phyloP scores from a whole-genome alignment of 92 coral and sea anemone species.

The Siderastrea siderea region DNA sequence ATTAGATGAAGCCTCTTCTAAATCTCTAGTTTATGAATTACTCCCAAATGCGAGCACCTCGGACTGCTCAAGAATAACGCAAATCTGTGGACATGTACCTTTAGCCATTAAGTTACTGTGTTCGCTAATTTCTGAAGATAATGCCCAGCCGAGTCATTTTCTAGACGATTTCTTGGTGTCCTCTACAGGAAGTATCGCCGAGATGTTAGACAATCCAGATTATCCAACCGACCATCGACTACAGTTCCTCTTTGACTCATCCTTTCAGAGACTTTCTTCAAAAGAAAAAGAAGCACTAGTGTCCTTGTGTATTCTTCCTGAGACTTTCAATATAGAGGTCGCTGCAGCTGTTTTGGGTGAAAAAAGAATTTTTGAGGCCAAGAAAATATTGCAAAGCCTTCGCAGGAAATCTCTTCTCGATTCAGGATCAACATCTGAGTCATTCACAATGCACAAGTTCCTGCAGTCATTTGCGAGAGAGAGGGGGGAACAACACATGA shows the following conservation, averaged over 20 bases:
- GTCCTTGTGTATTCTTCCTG: slow-evolving; percentile 30
- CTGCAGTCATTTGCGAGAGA: slow-evolving; percentile 32
- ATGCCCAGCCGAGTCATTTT: neutral
- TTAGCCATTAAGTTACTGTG: slow-evolving; percentile 48
- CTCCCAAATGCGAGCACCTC: neutral
- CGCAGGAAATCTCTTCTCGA: slow-evolving; percentile 42
- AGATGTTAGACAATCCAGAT: slow-evolving; percentile 38
- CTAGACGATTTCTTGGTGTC: neutral
- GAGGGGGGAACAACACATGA: slow-evolving; percentile 42
- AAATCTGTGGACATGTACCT: slow-evolving; percentile 53
- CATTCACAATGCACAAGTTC: slow-evolving; percentile 45
- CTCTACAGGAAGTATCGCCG: neutral
- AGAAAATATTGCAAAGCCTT: slow-evolving; percentile 6
- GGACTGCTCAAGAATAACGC: neutral
- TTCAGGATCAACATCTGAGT: neutral
- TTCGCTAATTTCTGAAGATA: slow-evolving; percentile 6
- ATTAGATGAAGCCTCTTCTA: slow-evolving; percentile 6
- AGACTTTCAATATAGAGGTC: neutral
- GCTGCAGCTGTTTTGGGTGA: slow-evolving; percentile 39
- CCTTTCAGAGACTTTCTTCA: slow-evolving; percentile 31
- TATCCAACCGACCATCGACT: slow-evolving; percentile 30
- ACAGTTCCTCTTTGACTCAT: slow-evolving; percentile 37
- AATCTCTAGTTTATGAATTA: neutral
- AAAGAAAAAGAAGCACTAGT: slow-evolving; percentile 35
- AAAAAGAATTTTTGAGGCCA: neutral